Conservation (phyloP, 2,113 vertebrate genomes). For the Epinephelus fuscoguttatus region DNA sequence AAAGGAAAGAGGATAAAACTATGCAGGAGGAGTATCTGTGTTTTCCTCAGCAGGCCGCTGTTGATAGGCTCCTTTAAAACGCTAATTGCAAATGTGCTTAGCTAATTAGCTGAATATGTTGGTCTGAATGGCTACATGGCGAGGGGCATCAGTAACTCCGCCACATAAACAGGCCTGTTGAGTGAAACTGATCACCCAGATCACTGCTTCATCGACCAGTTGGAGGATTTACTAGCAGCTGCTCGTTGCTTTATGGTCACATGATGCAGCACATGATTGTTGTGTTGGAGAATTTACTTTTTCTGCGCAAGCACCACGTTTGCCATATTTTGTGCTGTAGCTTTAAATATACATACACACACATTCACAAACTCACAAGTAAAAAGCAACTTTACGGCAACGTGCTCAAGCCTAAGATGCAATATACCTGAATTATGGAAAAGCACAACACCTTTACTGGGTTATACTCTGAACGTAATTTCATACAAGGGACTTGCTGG, state of each 20-base stretch:
- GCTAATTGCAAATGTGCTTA: constrained; percentile 25
- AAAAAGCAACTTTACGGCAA: not conserved
- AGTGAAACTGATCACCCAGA: constrained; percentile 21
- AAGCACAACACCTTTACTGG: not conserved
- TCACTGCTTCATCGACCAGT: not conserved
- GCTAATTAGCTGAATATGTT: constrained; percentile 20
- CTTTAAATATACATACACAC: not conserved
- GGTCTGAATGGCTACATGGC: constrained; percentile 5
- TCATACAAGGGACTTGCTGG: not conserved
- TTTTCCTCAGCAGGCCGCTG: constrained; percentile 25
- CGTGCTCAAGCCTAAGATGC: not conserved
- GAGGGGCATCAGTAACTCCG: not conserved
- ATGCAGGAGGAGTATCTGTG: not conserved
- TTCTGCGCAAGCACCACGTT: not conserved
- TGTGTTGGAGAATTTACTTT: not conserved
- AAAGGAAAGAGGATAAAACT: constrained; percentile 27
- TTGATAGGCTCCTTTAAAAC: constrained; percentile 29
- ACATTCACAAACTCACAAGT: not conserved
- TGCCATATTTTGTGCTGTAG: not conserved
- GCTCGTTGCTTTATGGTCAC: not conserved
- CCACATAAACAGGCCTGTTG: constrained; percentile 1
- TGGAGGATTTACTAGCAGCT: constrained; percentile 23
- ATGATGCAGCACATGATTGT: not conserved
- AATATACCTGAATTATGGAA: constrained; percentile 5
- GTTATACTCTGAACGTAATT: constrained; percentile 23